Evolutionary conservation across 2,113 vertebrate genomes (phyloP).

Genomic region (Callionymus lyra): DNA sequence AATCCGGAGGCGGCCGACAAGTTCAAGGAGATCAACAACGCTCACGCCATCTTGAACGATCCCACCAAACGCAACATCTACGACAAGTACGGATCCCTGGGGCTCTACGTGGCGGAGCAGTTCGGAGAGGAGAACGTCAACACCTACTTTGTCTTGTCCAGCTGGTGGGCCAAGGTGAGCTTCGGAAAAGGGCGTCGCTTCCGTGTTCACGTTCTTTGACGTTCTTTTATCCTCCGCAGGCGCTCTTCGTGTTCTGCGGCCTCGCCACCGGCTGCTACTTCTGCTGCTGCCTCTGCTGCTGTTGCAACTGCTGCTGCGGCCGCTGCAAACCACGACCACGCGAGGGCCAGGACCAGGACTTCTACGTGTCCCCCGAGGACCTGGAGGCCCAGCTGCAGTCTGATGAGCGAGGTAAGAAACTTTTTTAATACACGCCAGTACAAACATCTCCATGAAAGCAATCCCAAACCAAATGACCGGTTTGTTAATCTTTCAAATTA

Average conservation of each 20-base stretch:
- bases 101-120: slow-evolving; percentile 95
- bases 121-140: slow-evolving; percentile 98
- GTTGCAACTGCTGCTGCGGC: slow-evolving; percentile 98
- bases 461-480: no score
- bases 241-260: slow-evolving; percentile 89
- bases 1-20: slow-evolving; percentile 94
- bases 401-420: slow-evolving; percentile 90
- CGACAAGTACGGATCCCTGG: slow-evolving; percentile 95
- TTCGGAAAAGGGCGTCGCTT: no score
- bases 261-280: slow-evolving; percentile 95
- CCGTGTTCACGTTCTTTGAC: not conserved
- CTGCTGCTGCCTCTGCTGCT: slow-evolving; percentile 98
- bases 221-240: slow-evolving; percentile 57
- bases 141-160: slow-evolving; percentile 97
- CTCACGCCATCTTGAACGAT: slow-evolving; percentile 90
- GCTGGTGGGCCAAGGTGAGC: slow-evolving; percentile 98
- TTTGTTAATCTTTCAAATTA: no score
- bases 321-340: slow-evolving; percentile 93
- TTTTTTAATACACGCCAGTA: no score
- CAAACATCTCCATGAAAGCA: no score
- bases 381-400: slow-evolving; percentile 95
- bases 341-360: slow-evolving; percentile 81
- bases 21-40: slow-evolving; percentile 98
- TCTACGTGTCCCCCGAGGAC: slow-evolving; percentile 95
- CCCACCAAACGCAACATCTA: slow-evolving; percentile 96